Conservation (phyloP, 1,140 invertebrate species). For the Conus ventricosus region DNA sequence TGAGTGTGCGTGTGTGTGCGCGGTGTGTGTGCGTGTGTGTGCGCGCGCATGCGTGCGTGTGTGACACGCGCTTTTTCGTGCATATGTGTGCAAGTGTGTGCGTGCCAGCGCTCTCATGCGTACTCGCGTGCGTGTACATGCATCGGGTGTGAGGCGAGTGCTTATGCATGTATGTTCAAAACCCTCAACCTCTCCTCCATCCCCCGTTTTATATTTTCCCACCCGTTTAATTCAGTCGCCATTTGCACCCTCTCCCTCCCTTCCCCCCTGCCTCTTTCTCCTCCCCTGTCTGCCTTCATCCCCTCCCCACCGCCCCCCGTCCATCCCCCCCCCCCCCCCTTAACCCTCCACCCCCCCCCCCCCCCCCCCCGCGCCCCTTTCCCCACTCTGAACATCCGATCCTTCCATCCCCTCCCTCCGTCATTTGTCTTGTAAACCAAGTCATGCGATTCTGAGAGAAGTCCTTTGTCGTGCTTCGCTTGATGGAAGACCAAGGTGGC, state of each 20-base stretch:
- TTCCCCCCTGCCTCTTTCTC: too few relatives aligned
- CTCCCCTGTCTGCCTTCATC: too few relatives aligned
- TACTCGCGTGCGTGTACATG: too few relatives aligned
- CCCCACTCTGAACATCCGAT: neutral
- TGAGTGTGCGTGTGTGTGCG: neutral
- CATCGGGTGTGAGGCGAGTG: too few relatives aligned
- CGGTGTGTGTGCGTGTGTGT: neutral
- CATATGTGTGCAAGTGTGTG: too few relatives aligned
- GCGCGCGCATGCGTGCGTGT: neutral
- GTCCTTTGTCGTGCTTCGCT: slow-evolving; percentile 12
- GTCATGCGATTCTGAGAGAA: neutral
- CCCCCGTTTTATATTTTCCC: neutral
- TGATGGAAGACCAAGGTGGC: slow-evolving; percentile 13
- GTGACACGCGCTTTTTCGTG: too few relatives aligned
- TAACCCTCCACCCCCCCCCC: too few relatives aligned
- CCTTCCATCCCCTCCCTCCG: neutral
- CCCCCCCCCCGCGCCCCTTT: too few relatives aligned
- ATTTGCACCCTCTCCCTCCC: neutral
- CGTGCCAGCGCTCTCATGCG: too few relatives aligned
- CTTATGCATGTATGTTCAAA: neutral
- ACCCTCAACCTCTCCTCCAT: neutral
- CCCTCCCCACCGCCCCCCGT: too few relatives aligned
- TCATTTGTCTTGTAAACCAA: slow-evolving; percentile 24
- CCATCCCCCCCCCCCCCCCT: too few relatives aligned
- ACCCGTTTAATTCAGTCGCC: neutral